Conservation (phyloP, 92 coral and sea anemone genomes). For the Blastomussa wellsi region DNA sequence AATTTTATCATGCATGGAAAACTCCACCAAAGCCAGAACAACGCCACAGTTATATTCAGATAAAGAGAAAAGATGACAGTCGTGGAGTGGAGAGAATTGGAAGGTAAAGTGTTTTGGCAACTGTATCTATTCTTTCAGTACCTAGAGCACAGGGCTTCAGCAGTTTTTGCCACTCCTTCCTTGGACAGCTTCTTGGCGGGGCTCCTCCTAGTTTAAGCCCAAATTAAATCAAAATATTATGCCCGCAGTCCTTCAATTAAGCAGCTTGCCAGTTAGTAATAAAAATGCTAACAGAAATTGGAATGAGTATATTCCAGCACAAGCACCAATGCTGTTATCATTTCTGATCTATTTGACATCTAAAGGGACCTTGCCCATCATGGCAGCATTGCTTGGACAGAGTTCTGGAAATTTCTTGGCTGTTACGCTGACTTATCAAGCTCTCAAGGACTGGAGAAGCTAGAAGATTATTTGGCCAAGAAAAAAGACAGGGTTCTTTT, state of each 20-base stretch:
- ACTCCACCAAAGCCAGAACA: constrained; percentile 73
- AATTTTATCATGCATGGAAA: constrained; percentile 78
- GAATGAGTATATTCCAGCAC: not conserved
- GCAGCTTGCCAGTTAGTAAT: not conserved
- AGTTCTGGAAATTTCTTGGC: constrained; percentile 92
- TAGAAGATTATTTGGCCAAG: constrained; percentile 73
- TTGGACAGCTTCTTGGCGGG: too few species aligned
- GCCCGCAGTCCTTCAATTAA: not conserved
- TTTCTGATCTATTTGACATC: constrained; percentile 9
- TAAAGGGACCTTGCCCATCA: constrained; percentile 82
- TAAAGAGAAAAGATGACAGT: constrained; percentile 84
- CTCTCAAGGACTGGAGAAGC: constrained; percentile 67
- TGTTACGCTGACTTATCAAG: constrained; percentile 79
- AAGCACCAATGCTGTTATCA: not conserved
- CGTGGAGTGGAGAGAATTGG: constrained; percentile 96
- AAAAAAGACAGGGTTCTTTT: constrained; percentile 30
- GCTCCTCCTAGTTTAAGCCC: too few species aligned
- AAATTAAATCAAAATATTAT: not conserved
- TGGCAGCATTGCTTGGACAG: constrained; percentile 78
- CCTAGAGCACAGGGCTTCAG: too few species aligned
- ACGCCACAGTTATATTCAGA: constrained; percentile 64
- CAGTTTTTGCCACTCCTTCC: too few species aligned
- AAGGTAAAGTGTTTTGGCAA: constrained; percentile 57
- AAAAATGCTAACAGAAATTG: not conserved
- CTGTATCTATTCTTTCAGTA: too few species aligned